phyloP scores from a whole-genome alignment of 2,888 invertebrate genomes.

The Oxytorus armatus region DNA sequence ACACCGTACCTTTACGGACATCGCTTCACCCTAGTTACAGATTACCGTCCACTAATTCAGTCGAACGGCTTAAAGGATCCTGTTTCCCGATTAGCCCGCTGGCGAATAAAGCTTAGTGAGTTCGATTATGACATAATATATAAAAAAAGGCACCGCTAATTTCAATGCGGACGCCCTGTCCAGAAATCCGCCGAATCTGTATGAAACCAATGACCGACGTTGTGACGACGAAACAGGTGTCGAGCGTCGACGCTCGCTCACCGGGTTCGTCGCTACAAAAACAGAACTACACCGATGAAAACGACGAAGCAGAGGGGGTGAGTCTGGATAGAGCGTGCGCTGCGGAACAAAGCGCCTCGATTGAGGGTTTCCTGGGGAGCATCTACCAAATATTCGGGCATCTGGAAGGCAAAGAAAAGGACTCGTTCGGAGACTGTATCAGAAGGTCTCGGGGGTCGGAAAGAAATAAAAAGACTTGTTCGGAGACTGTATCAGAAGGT shows the following conservation, averaged over 20 bases:
- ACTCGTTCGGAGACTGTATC: no score
- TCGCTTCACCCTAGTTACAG: constrained; percentile 33
- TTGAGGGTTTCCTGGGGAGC: constrained; percentile 18
- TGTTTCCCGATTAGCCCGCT: constrained; percentile 28
- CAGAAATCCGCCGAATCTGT: constrained; percentile 29
- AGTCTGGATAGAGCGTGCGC: background rate
- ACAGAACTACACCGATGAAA: background rate
- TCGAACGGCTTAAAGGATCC: constrained; percentile 56
- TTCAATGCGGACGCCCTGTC: constrained; percentile 75
- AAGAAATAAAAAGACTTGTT: no score
- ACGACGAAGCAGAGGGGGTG: constrained; percentile 4
- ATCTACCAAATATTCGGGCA: constrained; percentile 19
- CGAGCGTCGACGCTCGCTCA: constrained; percentile 29
- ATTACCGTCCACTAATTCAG: constrained; percentile 21
- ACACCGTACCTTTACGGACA: constrained; percentile 42
- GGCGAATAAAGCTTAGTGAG: constrained; percentile 74
- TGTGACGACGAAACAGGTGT: constrained; percentile 1
- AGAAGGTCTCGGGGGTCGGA: no score
- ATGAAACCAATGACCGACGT: constrained; percentile 3
- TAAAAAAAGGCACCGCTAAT: constrained; percentile 74
- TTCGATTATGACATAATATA: constrained; percentile 75
- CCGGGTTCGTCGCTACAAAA: background rate
- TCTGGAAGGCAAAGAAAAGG: background rate
- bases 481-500: no score
- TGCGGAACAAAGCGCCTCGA: background rate